Evolutionary conservation across 2,888 invertebrate genomes (phyloP), one percentile per base, ranked within the genome.

Genomic region (Glaucopsyche alexis): DNA sequence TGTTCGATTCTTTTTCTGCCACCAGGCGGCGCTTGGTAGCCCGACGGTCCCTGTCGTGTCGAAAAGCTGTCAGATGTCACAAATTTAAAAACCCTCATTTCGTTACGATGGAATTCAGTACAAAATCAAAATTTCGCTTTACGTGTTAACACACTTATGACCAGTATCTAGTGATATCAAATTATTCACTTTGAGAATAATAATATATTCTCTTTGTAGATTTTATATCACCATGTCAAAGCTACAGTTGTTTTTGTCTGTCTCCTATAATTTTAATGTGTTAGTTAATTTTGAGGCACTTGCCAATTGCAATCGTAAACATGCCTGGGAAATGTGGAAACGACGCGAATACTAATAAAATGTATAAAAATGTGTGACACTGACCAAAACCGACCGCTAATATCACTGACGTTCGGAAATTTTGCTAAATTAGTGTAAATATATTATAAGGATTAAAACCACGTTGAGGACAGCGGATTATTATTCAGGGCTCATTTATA

Each of bases 351-450:
- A 60, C 29, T 60, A 60, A 60, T 60, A 60, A 60, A 60, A 60
- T 60, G 60, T 60, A 60, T 60, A 29, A 60, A 60, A 60, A 60
- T 60, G 60, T 60, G 29, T 60, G 60, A 60, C 60, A 60, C 60
- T 60, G 60, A 38, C 60, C n/a, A n/a, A n/a, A n/a, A n/a, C n/a
- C n/a, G n/a, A n/a, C n/a, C n/a, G n/a, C n/a, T n/a, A n/a, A n/a
- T n/a, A n/a, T n/a, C n/a, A n/a, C n/a, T 60, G 60, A 38, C 60
- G 60, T 7, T 29, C 29, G 60, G 60, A 29, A 38, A 60, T 60
- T 60, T 38, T 19, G 29, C 38, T 60, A 14, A 60, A 60, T 29
- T 13, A 60, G 13, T 38, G 29, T 60, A 14, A 60, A 60, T n/a
- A n/a, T n/a, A n/a, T 70, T 29, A 49, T 13, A 29, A 49, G n/a